Base-by-base conservation (phyloP, 1,140 invertebrate species). In the Metaphire vulgaris region DNA sequence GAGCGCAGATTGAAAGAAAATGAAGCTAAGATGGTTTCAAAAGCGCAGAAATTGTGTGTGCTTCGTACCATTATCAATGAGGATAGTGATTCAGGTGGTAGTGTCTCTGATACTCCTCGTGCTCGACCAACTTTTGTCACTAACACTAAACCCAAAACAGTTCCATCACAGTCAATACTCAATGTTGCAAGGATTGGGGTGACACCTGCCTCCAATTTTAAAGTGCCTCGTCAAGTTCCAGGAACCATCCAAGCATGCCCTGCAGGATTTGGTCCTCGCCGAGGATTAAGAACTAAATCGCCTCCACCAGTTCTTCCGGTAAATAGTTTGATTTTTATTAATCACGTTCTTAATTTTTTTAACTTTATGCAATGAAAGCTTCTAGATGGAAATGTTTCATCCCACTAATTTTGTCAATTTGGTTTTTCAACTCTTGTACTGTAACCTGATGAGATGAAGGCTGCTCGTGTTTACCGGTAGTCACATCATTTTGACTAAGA, bases 1-100 rank as follows among this genome's bases (percentile, higher is more conserved):
- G 80, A 77, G 68, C 78, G 80, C 14, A 83, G 83, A 76, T 79
- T 82, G 72, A 82, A 83, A 31, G 67, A 76, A 14, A 79, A 80
- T 34, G 81, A 80, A 21, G 79, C 77, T 26, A 69, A 72, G 68
- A 6, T 74, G 15, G 28, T 33, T 12, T 30, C 30, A 2, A 77
- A 68, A 75, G 56, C 75, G 66, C 76, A 77, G 28, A 75, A 77
- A 41, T 31, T 74, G 30, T 65, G 74, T 31, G 33, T 76, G 56
- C 65, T 77, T 15, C 31, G 34, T 14, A 77, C 29, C 72, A 77
- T 77, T 66, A 68, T 77, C 56, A 77, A 77, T 32, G 69, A 26
- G n/a, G 76, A 74, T 33, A 75, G 72, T 33, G 75, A 76, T 2
- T n/a, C 68, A 31, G 74, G 67, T 16, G 67, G 74, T 66, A 33